These are phyloP conservation scores for Reticulitermes lucifugus DNA, from an alignment of 2,888 invertebrate genomes.

Conservation along the genomic window DNA sequence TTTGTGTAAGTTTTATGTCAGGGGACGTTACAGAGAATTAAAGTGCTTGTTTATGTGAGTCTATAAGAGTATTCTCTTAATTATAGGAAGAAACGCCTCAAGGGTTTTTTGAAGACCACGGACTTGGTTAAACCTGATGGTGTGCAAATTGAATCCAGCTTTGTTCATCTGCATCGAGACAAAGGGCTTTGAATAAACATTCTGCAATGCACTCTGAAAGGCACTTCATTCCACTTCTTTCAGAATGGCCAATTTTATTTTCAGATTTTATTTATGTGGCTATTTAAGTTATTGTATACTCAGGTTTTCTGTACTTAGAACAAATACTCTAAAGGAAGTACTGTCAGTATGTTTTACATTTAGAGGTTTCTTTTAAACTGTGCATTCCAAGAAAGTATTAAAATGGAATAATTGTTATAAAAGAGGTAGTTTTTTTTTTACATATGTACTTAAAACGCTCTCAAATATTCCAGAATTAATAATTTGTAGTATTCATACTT, in stretches of 20 bases:
- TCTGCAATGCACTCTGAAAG: constrained; percentile 24
- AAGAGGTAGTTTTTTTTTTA: too few relatives aligned
- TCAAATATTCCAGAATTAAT: too few relatives aligned
- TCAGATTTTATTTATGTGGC: neutral
- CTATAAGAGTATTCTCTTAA: constrained; percentile 61
- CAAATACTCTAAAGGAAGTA: too few relatives aligned
- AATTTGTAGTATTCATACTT: too few relatives aligned
- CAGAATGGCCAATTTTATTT: too few relatives aligned
- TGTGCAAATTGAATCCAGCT: constrained; percentile 22
- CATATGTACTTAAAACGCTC: too few relatives aligned
- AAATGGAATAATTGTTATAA: too few relatives aligned
- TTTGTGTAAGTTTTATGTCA: too few relatives aligned
- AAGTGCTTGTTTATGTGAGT: neutral
- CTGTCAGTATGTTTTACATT: too few relatives aligned
- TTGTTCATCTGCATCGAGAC: constrained; percentile 16
- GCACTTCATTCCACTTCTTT: neutral
- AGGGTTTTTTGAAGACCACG: constrained; percentile 99
- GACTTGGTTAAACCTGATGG: constrained; percentile 80
- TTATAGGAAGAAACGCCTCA: constrained; percentile 99
- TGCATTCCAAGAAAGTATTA: too few relatives aligned
- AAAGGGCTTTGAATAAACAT: constrained; percentile 34
- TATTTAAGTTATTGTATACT: neutral
- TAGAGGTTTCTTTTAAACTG: too few relatives aligned
- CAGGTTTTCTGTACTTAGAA: constrained; percentile 11
- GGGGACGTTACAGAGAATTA: too few relatives aligned